Evolutionary conservation across 2,888 invertebrate genomes (phyloP).

Genomic region (Venusia cambrica): DNA sequence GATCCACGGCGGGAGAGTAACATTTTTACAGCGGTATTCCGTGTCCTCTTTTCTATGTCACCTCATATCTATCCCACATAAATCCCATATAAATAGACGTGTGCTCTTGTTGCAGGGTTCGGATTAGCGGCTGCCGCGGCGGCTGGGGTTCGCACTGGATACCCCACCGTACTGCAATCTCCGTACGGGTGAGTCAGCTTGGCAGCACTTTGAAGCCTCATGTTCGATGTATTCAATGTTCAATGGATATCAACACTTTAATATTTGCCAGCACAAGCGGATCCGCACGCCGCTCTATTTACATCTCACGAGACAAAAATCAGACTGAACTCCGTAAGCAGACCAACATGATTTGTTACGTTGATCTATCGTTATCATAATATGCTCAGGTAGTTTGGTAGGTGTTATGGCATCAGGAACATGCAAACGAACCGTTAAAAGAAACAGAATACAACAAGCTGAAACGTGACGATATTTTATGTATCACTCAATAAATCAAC

Average conservation of each 20-base stretch:
- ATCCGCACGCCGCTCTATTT: constrained; percentile 64
- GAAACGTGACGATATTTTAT: no score
- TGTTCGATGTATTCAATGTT: constrained; percentile 73
- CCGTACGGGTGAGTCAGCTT: constrained; percentile 90
- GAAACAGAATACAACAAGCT: no score
- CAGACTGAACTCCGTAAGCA: constrained; percentile 43
- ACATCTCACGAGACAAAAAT: constrained; percentile 81
- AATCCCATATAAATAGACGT: constrained; percentile 41
- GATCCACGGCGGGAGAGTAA: constrained; percentile 51
- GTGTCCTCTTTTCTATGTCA: constrained; percentile 45
- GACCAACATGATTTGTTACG: constrained; percentile 1
- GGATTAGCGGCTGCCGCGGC: constrained; percentile 77
- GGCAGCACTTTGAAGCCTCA: constrained; percentile 41
- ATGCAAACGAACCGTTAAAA: no score
- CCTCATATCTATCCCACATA: constrained; percentile 31
- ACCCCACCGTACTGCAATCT: constrained; percentile 88
- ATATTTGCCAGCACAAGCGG: constrained; percentile 77
- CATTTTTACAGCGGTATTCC: constrained; percentile 46
- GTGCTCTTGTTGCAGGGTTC: constrained; percentile 65
- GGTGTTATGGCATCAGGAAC: no score
- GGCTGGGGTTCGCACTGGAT: constrained; percentile 88
- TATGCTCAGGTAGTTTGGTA: background rate
- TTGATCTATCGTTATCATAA: background rate
- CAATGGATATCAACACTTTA: constrained; percentile 76
- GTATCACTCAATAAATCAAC: no score